phyloP scores from a whole-genome alignment of 1,140 invertebrate genomes.

The Caenorhabditis inopinata region DNA sequence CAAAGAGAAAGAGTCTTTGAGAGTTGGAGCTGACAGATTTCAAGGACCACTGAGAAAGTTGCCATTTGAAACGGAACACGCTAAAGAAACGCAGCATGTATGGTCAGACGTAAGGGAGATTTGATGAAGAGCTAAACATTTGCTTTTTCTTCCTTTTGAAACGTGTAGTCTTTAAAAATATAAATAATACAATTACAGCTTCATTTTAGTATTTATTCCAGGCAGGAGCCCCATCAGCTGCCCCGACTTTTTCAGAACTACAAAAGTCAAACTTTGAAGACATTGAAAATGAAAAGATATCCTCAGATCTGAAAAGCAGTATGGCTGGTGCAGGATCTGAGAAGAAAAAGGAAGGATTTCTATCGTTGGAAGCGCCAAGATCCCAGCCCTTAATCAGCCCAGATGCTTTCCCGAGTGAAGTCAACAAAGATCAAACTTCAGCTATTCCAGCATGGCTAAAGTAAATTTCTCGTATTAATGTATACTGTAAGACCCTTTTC shows the following conservation, averaged over 20 bases:
- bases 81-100: background rate
- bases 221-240: background rate
- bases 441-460: background rate
- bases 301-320: background rate
- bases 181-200: no score
- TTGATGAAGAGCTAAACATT: no score
- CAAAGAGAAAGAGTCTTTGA: background rate
- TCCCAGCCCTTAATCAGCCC: background rate
- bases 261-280: constrained; percentile 2
- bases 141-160: no score
- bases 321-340: background rate
- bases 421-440: background rate
- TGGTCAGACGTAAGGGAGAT: no score
- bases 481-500: no score
- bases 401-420: background rate
- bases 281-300: background rate
- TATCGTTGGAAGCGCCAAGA: background rate
- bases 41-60: constrained; percentile 3
- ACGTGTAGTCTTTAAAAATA: no score
- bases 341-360: background rate
- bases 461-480: no score
- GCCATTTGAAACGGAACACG: background rate
- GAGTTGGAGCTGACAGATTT: background rate
- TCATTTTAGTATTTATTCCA: no score
- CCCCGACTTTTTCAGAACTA: background rate